Evolutionary conservation across 2,888 invertebrate genomes (phyloP).

Genomic region (Operophtera brumata): DNA sequence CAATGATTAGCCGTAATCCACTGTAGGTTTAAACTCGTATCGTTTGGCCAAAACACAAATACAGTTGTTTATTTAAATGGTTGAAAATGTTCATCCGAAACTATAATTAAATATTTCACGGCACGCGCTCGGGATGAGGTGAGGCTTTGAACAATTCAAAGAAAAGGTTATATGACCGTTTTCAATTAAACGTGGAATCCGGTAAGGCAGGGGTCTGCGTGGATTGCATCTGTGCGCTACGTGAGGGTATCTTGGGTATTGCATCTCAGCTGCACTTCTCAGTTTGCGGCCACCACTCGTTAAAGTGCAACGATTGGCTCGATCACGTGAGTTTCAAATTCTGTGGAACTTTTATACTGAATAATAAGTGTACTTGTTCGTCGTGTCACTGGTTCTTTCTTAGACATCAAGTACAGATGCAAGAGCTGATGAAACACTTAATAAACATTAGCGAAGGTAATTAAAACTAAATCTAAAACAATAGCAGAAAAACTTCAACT

Average conservation of each 20-base stretch:
- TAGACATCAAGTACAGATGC: no score
- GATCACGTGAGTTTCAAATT: slow-evolving; percentile 40
- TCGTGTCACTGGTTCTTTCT: no score
- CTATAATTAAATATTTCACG: slow-evolving; percentile 48
- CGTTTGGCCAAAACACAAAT: slow-evolving; percentile 44
- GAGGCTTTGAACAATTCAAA: slow-evolving; percentile 64
- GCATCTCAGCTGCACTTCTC: slow-evolving; percentile 48
- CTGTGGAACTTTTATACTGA: slow-evolving; percentile 28
- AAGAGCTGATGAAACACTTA: no score
- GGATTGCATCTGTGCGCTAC: slow-evolving; percentile 54
- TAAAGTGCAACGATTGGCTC: slow-evolving; percentile 68
- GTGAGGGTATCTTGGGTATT: slow-evolving; percentile 61
- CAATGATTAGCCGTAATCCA: slow-evolving; percentile 70
- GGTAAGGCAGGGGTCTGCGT: slow-evolving; percentile 52
- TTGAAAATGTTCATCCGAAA: slow-evolving; percentile 41
- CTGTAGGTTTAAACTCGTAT: slow-evolving; percentile 54
- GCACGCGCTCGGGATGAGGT: slow-evolving; percentile 40
- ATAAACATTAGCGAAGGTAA: no score
- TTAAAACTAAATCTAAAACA: no score
- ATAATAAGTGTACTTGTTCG: neutral
- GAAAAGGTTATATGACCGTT: slow-evolving; percentile 68
- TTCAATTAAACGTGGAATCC: slow-evolving; percentile 76
- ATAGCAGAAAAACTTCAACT: no score
- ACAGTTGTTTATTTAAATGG: slow-evolving; percentile 39
- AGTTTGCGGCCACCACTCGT: slow-evolving; percentile 49